These are phyloP conservation scores for Caretta caretta DNA, from an alignment of 2,113 vertebrate species.

Conservation along the genomic window DNA sequence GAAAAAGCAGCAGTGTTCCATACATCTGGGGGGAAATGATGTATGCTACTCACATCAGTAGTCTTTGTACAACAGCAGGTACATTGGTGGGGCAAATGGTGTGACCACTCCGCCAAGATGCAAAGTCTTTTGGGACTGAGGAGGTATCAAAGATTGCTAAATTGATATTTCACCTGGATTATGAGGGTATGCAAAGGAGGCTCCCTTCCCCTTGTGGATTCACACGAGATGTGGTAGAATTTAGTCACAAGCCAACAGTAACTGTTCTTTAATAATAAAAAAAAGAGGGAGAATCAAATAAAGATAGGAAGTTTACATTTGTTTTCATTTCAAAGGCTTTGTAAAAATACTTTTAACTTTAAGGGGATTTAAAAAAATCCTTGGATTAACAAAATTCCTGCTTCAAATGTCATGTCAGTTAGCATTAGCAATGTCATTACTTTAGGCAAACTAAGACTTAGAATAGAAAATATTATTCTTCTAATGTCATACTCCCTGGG, in stretches of 20 bases:
- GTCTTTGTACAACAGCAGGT: background rate
- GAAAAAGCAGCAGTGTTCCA: background rate
- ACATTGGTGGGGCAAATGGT: background rate
- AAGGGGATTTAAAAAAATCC: constrained; percentile 9
- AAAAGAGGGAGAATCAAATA: background rate
- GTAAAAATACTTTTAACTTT: background rate
- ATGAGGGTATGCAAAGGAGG: background rate
- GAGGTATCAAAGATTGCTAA: background rate
- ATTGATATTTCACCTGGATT: background rate
- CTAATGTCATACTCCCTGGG: background rate
- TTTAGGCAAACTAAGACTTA: constrained; percentile 10
- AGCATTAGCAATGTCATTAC: constrained; percentile 10
- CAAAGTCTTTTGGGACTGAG: background rate
- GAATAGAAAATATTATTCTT: background rate
- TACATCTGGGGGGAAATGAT: background rate
- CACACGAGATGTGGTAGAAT: background rate
- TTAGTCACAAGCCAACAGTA: background rate
- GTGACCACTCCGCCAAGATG: rapidly evolving
- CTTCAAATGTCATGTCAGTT: constrained; percentile 1
- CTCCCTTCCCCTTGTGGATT: background rate
- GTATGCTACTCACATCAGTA: background rate
- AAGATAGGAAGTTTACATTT: constrained; percentile 32
- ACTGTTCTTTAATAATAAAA: background rate
- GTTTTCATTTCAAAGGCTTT: constrained; percentile 14
- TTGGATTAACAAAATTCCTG: background rate